Conservation (phyloP, 2,888 invertebrate genomes). For the Lasioglossum morio region DNA sequence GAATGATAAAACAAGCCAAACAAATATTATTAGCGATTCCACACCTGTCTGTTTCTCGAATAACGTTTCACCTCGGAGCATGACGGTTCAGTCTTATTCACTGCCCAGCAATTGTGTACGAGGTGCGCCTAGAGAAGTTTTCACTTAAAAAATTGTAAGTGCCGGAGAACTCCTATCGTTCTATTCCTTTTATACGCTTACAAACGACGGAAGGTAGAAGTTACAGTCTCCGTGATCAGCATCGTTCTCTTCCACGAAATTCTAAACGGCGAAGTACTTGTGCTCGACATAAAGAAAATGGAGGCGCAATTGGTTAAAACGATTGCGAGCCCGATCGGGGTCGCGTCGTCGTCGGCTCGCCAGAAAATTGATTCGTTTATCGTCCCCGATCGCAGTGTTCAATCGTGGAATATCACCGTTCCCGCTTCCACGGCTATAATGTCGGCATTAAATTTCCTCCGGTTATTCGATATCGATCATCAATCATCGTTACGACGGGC, state of each 20-base stretch:
- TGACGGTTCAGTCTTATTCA: too few relatives aligned
- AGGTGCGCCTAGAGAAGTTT: too few relatives aligned
- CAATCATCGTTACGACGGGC: constrained; percentile 47
- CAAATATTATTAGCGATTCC: too few relatives aligned
- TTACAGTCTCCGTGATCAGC: neutral
- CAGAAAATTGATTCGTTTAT: constrained; percentile 38
- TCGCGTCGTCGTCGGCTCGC: neutral
- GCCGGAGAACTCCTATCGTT: too few relatives aligned
- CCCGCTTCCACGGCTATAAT: constrained; percentile 20
- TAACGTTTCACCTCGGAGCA: too few relatives aligned
- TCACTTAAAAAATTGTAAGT: too few relatives aligned
- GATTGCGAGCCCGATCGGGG: neutral
- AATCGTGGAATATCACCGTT: constrained; percentile 28
- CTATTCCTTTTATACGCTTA: too few relatives aligned
- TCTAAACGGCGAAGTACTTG: neutral
- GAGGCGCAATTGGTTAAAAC: neutral
- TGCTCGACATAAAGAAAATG: neutral
- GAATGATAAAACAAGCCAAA: too few relatives aligned
- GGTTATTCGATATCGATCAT: constrained; percentile 58
- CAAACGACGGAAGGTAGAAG: neutral
- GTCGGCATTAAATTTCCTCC: constrained; percentile 49
- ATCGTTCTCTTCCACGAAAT: too few relatives aligned
- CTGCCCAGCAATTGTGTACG: too few relatives aligned
- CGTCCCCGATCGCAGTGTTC: constrained; percentile 15
- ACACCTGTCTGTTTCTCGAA: too few relatives aligned